Evolutionary conservation across 2,888 invertebrate genomes (phyloP).

Genomic region (Onthophagus sagittarius): DNA sequence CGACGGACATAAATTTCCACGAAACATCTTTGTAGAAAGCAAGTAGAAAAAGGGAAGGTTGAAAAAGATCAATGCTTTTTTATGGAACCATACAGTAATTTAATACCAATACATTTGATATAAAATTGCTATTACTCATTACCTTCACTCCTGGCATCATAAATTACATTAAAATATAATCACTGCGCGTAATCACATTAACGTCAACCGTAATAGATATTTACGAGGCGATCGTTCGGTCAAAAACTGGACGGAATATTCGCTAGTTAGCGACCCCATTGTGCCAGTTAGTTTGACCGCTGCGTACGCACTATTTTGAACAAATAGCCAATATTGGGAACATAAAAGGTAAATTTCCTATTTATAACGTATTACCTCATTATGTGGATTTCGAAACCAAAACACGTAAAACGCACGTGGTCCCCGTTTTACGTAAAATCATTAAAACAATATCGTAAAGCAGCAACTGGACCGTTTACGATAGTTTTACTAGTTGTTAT

Average conservation of each 20-base stretch:
- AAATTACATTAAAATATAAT: neutral
- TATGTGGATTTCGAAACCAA: neutral
- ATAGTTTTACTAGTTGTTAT: neutral
- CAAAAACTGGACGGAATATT: neutral
- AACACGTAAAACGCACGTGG: neutral
- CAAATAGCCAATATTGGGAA: constrained; percentile 4
- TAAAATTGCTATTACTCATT: neutral
- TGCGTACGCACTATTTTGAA: constrained; percentile 2
- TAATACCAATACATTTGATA: too few relatives aligned
- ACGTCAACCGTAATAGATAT: neutral
- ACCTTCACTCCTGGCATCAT: neutral
- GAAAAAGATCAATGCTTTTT: neutral
- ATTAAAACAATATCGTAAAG: neutral
- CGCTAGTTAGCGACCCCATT: neutral
- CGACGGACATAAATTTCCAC: neutral
- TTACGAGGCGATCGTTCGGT: neutral
- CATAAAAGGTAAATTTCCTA: constrained; percentile 5
- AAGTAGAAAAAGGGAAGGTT: neutral
- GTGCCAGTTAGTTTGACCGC: neutral
- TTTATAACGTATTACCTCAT: neutral
- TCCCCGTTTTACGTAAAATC: neutral
- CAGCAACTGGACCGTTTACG: neutral
- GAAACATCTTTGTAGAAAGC: neutral
- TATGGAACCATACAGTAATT: too few relatives aligned
- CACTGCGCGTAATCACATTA: neutral